phyloP scores from a whole-genome alignment of 2,888 invertebrate genomes.

The Thymelicus acteon region DNA sequence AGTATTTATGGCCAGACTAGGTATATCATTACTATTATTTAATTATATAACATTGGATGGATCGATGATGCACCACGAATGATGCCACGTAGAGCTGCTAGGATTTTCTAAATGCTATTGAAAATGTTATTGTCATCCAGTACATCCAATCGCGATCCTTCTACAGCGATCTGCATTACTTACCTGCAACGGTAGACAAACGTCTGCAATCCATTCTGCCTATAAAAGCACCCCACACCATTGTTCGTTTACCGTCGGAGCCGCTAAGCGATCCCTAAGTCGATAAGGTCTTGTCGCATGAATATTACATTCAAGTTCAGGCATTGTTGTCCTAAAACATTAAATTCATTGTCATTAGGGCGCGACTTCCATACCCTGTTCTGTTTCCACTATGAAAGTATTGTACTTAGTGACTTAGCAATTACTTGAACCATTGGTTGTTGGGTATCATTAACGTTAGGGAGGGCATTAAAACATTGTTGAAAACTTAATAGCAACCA shows the following conservation, averaged over 20 bases:
- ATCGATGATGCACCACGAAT: too few species aligned
- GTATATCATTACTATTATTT: too few species aligned
- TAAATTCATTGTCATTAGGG: constrained; percentile 17
- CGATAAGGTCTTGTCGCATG: constrained; percentile 5
- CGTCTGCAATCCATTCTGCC: neutral
- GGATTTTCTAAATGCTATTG: too few species aligned
- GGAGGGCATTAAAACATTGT: neutral
- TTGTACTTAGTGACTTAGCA: too few species aligned
- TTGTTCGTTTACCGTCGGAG: constrained; percentile 1
- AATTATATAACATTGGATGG: too few species aligned
- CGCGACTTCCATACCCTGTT: neutral
- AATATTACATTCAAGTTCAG: constrained; percentile 8
- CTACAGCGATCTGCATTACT: neutral
- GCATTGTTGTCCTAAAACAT: constrained; percentile 24
- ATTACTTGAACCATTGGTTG: neutral
- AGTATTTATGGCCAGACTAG: too few species aligned
- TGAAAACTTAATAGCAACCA: too few species aligned
- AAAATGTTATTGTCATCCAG: too few species aligned
- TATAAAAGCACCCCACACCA: constrained; percentile 5
- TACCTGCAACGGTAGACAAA: neutral
- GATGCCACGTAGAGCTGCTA: too few species aligned
- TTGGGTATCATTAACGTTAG: too few species aligned
- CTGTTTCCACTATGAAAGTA: constrained; percentile 9
- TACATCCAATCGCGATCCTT: neutral
- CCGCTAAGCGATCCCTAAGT: neutral